These are phyloP conservation scores for Bombus haemorrhoidalis DNA, from an alignment of 1,140 invertebrate genomes.

Conservation along the genomic window DNA sequence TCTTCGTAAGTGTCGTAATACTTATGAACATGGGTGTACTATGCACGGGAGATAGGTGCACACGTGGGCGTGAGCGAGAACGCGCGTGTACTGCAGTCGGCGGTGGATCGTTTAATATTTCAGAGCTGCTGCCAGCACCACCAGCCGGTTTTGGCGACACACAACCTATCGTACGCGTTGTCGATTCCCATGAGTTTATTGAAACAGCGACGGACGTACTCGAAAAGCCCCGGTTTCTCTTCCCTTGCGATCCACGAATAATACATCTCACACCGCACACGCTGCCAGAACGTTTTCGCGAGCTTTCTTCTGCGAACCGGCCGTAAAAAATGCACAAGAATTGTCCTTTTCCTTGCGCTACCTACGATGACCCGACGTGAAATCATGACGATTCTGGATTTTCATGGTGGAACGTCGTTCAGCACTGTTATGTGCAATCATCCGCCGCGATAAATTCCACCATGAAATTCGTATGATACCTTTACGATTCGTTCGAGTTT, in stretches of 20 bases:
- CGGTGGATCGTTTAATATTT: slow-evolving; percentile 76
- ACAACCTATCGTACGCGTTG: slow-evolving; percentile 58
- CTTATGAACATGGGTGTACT: background rate
- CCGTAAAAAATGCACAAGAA: slow-evolving; percentile 26
- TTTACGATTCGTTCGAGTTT: slow-evolving; percentile 6
- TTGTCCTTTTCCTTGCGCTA: background rate
- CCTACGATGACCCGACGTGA: background rate
- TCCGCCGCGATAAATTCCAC: slow-evolving; percentile 7
- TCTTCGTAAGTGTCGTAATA: background rate
- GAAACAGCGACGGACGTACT: slow-evolving; percentile 67
- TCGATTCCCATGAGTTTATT: slow-evolving; percentile 77
- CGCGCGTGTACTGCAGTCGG: slow-evolving; percentile 34
- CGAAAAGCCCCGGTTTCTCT: slow-evolving; percentile 14
- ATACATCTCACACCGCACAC: slow-evolving; percentile 10
- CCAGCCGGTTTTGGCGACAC: slow-evolving; percentile 56
- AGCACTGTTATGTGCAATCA: background rate
- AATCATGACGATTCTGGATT: slow-evolving; percentile 27
- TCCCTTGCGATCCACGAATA: slow-evolving; percentile 56
- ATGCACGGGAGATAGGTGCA: background rate
- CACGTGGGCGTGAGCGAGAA: background rate
- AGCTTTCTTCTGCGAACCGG: slow-evolving; percentile 5
- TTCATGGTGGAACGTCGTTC: background rate
- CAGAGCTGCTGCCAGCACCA: slow-evolving; percentile 60
- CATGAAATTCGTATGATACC: slow-evolving; percentile 18
- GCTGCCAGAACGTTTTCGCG: background rate